Percentiles rank a stretch among this genome's conserved stretches.
These are phyloP conservation scores for Blastobasis adustella DNA, from an alignment of 2,888 invertebrate genomes.

Conservation along the genomic window DNA sequence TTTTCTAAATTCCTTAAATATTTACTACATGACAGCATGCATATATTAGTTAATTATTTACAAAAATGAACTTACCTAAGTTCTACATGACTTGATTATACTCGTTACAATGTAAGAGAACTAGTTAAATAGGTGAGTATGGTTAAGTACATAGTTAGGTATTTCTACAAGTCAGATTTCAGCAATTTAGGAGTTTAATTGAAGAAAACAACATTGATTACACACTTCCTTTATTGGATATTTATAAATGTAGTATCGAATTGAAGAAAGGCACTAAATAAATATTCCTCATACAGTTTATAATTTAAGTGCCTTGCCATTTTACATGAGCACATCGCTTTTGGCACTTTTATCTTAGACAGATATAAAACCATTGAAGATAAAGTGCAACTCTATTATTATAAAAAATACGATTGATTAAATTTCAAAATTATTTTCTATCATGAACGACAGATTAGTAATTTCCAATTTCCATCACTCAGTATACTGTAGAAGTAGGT, in stretches of 20 bases:
- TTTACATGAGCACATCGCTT: background rate
- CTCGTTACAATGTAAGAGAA: conserved; percentile 16
- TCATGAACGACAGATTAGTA: too few species aligned
- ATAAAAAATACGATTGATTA: too few species aligned
- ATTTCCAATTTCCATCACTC: too few species aligned
- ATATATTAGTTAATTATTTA: conserved; percentile 28
- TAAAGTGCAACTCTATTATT: too few species aligned
- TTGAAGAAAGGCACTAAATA: background rate
- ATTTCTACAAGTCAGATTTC: too few species aligned
- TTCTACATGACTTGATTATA: conserved; percentile 3
- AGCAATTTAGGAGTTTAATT: too few species aligned
- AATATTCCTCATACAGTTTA: background rate
- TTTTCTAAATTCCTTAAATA: conserved; percentile 4
- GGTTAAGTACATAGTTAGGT: too few species aligned
- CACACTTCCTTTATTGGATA: conserved; percentile 32
- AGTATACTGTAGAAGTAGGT: too few species aligned
- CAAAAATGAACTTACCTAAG: conserved; percentile 29
- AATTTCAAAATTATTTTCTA: too few species aligned
- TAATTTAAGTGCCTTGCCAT: background rate
- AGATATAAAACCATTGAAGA: too few species aligned
- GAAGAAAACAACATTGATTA: conserved; percentile 19
- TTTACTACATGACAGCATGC: conserved; percentile 21
- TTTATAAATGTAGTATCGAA: background rate
- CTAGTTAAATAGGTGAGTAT: background rate
- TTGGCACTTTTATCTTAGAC: too few species aligned